A percentile compares a stretch with the other conserved stretches of the same genome.
These are phyloP conservation scores for Tanaodytes sp. DNA, from an alignment of 2,888 invertebrate genomes.

Conservation along the genomic window DNA sequence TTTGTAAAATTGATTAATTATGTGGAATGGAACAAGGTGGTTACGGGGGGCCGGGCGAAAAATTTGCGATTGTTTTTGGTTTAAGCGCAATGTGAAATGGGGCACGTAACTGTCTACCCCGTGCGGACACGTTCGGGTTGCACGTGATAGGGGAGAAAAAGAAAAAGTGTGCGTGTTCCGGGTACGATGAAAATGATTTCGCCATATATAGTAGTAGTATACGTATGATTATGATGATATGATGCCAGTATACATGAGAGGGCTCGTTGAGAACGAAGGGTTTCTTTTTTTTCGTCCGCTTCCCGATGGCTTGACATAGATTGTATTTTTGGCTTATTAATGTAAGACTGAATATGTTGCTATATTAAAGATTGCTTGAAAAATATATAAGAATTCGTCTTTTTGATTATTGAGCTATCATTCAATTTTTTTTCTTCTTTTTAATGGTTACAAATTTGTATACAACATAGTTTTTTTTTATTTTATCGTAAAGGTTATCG, in stretches of 20 bases:
- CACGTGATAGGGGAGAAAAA: constrained; percentile 32
- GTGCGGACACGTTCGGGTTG: constrained; percentile 22
- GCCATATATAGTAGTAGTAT: constrained; percentile 48
- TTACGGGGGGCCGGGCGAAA: constrained; percentile 59
- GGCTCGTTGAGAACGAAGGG: constrained; percentile 43
- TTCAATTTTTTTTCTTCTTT: too few relatives aligned
- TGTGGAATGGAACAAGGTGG: constrained; percentile 23
- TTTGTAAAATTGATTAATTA: constrained; percentile 66
- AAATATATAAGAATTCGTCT: constrained; percentile 55
- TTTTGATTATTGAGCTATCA: too few relatives aligned
- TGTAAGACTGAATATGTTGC: constrained; percentile 73
- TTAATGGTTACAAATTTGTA: too few relatives aligned
- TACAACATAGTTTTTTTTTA: too few relatives aligned
- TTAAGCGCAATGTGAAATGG: constrained; percentile 47
- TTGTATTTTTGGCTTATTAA: constrained; percentile 72
- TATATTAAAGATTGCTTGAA: constrained; percentile 72
- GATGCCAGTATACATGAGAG: constrained; percentile 44
- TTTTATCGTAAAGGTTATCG: too few relatives aligned
- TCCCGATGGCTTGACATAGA: constrained; percentile 66
- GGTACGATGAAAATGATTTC: constrained; percentile 40
- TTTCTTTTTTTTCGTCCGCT: constrained; percentile 58
- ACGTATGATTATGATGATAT: constrained; percentile 43
- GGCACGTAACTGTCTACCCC: constrained; percentile 29
- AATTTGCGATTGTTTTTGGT: constrained; percentile 55
- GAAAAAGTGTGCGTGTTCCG: constrained; percentile 43